phyloP scores from a whole-genome alignment of 1,140 invertebrate genomes.

The Trichonephila inaurata region DNA sequence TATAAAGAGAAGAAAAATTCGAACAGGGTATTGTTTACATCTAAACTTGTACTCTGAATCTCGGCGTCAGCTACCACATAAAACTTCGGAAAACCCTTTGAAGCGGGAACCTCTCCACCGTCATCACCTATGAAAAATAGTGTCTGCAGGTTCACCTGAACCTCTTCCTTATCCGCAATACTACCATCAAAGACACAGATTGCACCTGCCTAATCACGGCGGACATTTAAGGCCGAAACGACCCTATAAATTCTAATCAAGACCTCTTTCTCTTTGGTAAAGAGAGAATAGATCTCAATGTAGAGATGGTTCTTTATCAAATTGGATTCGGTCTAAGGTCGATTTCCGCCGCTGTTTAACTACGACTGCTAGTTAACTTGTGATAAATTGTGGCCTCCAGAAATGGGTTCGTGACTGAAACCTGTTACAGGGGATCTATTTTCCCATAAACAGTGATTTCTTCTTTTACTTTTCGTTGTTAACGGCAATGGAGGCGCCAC shows the following conservation, averaged over 20 bases:
- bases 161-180: neutral
- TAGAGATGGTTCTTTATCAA: constrained; percentile 8
- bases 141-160: neutral
- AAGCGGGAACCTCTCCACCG: neutral
- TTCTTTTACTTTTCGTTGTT: neutral
- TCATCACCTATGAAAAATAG: neutral
- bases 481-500: neutral
- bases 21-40: neutral
- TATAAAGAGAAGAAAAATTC: neutral
- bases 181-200: neutral
- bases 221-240: neutral
- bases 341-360: constrained; percentile 14
- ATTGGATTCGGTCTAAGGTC: neutral
- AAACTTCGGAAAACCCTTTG: neutral
- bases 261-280: neutral
- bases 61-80: neutral
- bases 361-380: neutral
- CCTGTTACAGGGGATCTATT: neutral
- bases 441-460: neutral
- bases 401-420: constrained; percentile 4
- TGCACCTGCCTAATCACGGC: constrained; percentile 22
- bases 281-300: constrained; percentile 4
- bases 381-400: neutral
- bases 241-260: constrained; percentile 52
- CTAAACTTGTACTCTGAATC: neutral